A percentile compares a stretch with the other conserved stretches of the same genome.
Evolutionary conservation across 2,797 vertebrate species (phyloP).

Genomic region (Pantherophis vulpinus): DNA sequence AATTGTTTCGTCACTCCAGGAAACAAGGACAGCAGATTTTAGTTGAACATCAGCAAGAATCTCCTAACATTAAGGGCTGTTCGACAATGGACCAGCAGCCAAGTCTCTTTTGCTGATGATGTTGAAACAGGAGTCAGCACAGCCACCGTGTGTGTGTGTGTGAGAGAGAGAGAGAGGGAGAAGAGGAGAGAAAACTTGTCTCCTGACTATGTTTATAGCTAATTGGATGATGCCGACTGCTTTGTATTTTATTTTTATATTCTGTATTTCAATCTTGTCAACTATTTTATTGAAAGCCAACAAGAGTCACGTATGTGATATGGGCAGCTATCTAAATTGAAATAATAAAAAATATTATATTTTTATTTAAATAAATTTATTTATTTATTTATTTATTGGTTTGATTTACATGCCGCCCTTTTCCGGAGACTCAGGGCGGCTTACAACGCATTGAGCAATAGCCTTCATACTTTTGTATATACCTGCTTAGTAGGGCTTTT

Average conservation of each 20-base stretch:
- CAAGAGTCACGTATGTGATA: neutral
- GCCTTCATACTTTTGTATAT: no score
- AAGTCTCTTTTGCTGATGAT: neutral
- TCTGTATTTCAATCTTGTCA: neutral
- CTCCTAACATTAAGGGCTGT: neutral
- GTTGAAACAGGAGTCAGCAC: neutral
- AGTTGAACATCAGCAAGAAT: neutral
- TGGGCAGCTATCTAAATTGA: neutral
- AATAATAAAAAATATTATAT: neutral
- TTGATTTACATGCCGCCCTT: no score
- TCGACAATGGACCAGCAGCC: neutral
- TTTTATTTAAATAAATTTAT: neutral
- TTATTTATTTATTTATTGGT: no score
- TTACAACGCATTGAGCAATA: no score
- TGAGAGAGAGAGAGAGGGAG: neutral
- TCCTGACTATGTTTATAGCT: neutral
- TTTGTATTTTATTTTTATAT: neutral
- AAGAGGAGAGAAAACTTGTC: neutral
- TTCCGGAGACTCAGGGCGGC: no score
- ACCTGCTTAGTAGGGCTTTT: no score
- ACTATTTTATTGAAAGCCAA: neutral
- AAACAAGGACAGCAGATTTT: neutral
- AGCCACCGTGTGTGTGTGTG: rapidly evolving
- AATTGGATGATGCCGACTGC: neutral
- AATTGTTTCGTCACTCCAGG: neutral